phyloP scores from a whole-genome alignment of 2,797 vertebrate species.

The Borostomias antarcticus region DNA sequence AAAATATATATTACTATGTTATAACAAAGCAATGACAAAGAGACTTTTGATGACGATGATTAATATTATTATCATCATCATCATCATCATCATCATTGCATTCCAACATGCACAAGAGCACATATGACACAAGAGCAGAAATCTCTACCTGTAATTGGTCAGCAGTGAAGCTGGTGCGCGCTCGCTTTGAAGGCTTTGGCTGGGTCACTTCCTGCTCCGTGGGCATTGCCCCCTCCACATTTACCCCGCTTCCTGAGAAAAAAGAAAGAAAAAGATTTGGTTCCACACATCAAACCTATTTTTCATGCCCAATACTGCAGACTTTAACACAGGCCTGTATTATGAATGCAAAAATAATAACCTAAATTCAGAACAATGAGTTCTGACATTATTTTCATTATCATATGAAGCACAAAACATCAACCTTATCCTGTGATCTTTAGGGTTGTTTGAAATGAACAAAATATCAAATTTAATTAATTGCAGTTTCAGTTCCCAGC shows the following conservation, averaged over 20 bases:
- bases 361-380: too few species aligned
- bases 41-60: too few species aligned
- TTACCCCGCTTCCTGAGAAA: slow-evolving; percentile 84
- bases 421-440: too few species aligned
- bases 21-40: too few species aligned
- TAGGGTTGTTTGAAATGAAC: background rate
- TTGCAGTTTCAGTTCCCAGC: background rate
- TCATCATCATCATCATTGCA: too few species aligned
- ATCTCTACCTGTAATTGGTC: slow-evolving; percentile 98
- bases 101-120: too few species aligned
- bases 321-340: background rate
- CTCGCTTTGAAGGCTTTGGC: slow-evolving; percentile 95
- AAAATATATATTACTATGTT: too few species aligned
- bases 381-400: too few species aligned
- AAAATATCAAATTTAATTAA: too few species aligned
- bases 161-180: slow-evolving; percentile 96
- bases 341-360: background rate
- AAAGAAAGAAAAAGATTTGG: background rate
- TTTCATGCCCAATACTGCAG: background rate
- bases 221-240: slow-evolving; percentile 87
- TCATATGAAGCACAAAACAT: too few species aligned
- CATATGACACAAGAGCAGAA: background rate
- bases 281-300: background rate
- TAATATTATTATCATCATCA: too few species aligned
- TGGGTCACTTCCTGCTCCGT: slow-evolving; percentile 92